phyloP scores from a whole-genome alignment of 2,888 invertebrate species.

The Nasonovia ribisnigri region DNA sequence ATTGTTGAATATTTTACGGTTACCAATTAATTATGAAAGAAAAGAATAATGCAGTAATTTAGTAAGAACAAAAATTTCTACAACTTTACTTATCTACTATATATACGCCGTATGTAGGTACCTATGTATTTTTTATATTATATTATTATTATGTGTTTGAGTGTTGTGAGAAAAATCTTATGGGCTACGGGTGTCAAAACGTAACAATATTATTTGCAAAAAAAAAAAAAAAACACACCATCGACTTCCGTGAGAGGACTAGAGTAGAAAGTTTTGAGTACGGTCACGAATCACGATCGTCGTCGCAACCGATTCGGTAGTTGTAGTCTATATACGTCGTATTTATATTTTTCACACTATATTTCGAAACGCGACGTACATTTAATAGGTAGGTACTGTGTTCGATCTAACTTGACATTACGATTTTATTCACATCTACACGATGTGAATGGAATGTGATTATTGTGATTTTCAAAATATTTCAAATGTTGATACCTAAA shows the following conservation, averaged over 20 bases:
- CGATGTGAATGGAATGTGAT: not conserved
- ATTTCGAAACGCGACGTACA: constrained; percentile 36
- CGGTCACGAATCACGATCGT: constrained; percentile 58
- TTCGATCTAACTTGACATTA: not conserved
- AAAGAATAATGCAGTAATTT: not conserved
- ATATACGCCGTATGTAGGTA: too few species aligned
- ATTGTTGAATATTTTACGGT: not conserved
- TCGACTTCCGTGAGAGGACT: constrained; percentile 61
- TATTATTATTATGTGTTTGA: not conserved
- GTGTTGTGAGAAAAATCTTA: constrained; percentile 57
- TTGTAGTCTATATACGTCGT: not conserved
- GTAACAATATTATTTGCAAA: constrained; percentile 52
- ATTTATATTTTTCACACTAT: constrained; percentile 35
- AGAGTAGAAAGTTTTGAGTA: constrained; percentile 62
- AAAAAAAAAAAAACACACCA: constrained; percentile 27
- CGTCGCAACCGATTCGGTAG: constrained; percentile 51
- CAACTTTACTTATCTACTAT: not conserved
- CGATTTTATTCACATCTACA: not conserved
- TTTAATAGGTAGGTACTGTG: not conserved
- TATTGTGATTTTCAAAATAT: not conserved
- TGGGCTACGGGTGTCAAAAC: constrained; percentile 45
- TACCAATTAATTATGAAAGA: not conserved
- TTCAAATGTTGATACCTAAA: not conserved
- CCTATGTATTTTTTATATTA: not conserved
- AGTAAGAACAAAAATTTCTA: constrained; percentile 3